A percentile compares a stretch with the other conserved stretches of the same genome.
These are phyloP conservation scores for Crioceris asparagi DNA, from an alignment of 2,888 invertebrate genomes.

Conservation along the genomic window DNA sequence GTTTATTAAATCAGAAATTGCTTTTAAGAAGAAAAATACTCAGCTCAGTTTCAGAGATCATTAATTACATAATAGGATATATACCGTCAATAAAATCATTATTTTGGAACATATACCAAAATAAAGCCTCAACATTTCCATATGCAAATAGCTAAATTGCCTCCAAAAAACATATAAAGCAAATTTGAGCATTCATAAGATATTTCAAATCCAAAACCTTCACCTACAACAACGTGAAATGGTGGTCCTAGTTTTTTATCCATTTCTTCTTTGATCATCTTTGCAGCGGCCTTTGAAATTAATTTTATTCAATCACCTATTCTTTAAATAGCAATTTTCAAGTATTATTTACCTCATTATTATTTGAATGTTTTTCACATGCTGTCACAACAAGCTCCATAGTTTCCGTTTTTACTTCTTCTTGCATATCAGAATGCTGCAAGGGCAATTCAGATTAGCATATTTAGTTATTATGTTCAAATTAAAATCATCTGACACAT, in stretches of 20 bases:
- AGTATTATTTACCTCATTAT: slow-evolving; percentile 58
- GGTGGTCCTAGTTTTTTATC: slow-evolving; percentile 93
- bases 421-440: slow-evolving; percentile 86
- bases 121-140: slow-evolving; percentile 90
- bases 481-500: not conserved
- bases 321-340: not conserved
- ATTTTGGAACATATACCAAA: too few species aligned
- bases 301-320: not conserved
- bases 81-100: too few species aligned
- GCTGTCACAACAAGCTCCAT: slow-evolving; percentile 87
- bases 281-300: slow-evolving; percentile 80
- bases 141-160: slow-evolving; percentile 76
- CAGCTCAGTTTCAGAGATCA: too few species aligned
- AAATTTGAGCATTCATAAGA: slow-evolving; percentile 83
- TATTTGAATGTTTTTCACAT: slow-evolving; percentile 80
- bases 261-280: slow-evolving; percentile 87
- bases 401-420: slow-evolving; percentile 84
- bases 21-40: too few species aligned
- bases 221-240: slow-evolving; percentile 93
- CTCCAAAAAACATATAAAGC: slow-evolving; percentile 83
- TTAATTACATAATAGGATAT: too few species aligned
- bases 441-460: too few species aligned
- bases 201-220: slow-evolving; percentile 88
- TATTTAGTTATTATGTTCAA: not conserved
- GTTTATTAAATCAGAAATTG: too few species aligned